Evolutionary conservation across 2,113 vertebrate genomes (phyloP), one percentile per base, ranked within the genome.

Genomic region (Mola mola): DNA sequence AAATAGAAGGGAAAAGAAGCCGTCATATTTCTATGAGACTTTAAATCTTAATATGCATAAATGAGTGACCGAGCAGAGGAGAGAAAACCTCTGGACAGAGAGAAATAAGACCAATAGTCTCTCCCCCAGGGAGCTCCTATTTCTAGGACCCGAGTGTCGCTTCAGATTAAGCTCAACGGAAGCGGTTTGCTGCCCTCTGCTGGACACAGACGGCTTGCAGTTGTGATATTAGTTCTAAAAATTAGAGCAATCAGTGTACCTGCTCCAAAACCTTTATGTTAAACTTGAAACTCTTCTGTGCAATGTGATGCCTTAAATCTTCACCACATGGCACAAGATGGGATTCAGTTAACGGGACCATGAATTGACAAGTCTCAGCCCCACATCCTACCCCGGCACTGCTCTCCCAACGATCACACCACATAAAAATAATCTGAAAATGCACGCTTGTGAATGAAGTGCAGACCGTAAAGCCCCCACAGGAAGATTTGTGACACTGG

Each of bases 131-230:
- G 75, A 55, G 8, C 36, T 43, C 9, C 77, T 91, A 83, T 89
- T 90, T 89, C 82, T 82, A 80, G 78, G 16, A 16, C 1, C 3
- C 8, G 31, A 50, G 50, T 26, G 76, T 71, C 64, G 19, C 57
- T 59, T 80, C 62, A 47, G 15, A 88, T 86, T 67, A 81, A 26
- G 28, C 50, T 83, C 77, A 79, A 48, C 1, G 16, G 33, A 40
- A 56, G 63, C 40, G 9, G 1, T 89, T 56, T 91, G 85, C 86
- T 82, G 88, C 90, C 87, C 84, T 76, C 91, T 92, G 37, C 51
- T 91, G 91, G 64, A 63, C 0, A 66, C 9, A 33, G 0, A 16
- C 0, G 4, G 4, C 8, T 4, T 21, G 8, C 15, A 7, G 2
- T 6, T 31, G 4, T n/a, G 0, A 6, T n/a, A 19, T n/a, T 15